Evolutionary conservation across 2,797 vertebrate species (phyloP).

Genomic region (Squalus acanthias): DNA sequence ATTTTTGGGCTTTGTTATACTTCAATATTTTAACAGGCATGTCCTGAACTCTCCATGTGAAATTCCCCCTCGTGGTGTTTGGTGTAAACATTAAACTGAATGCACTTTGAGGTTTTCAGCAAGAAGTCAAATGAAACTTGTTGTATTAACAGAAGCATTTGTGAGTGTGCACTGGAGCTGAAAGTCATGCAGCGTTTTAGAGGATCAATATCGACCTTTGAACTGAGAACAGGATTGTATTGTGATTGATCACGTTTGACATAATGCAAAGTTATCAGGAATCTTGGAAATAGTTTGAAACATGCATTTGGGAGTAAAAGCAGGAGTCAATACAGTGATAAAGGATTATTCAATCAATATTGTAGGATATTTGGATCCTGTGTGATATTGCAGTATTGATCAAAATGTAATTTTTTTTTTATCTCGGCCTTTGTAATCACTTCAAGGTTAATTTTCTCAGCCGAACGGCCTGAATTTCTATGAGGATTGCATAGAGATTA

Average conservation of each 20-base stretch:
- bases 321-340: not conserved
- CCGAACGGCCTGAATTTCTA: not conserved
- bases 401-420: not conserved
- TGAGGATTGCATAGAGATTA: not conserved
- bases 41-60: not conserved
- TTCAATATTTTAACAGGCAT: not conserved
- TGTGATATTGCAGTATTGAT: conserved; percentile 33
- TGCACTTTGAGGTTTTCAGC: not conserved
- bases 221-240: conserved; percentile 23
- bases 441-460: conserved; percentile 23
- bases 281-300: conserved; percentile 21
- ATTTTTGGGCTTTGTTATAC: not conserved
- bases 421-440: not conserved
- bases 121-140: not conserved
- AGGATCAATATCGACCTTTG: conserved; percentile 34
- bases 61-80: not conserved
- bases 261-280: conserved; percentile 29
- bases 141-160: conserved; percentile 13
- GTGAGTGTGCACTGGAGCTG: not conserved
- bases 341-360: conserved; percentile 35
- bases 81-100: not conserved
- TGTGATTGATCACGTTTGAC: conserved; percentile 32
- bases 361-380: not conserved
- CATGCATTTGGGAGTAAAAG: conserved; percentile 16
- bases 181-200: conserved; percentile 6